A percentile compares a stretch with the other conserved stretches of the same genome.
Conservation (phyloP, 2,113 vertebrate species). For the Hydrochoerus hydrochaeris region DNA sequence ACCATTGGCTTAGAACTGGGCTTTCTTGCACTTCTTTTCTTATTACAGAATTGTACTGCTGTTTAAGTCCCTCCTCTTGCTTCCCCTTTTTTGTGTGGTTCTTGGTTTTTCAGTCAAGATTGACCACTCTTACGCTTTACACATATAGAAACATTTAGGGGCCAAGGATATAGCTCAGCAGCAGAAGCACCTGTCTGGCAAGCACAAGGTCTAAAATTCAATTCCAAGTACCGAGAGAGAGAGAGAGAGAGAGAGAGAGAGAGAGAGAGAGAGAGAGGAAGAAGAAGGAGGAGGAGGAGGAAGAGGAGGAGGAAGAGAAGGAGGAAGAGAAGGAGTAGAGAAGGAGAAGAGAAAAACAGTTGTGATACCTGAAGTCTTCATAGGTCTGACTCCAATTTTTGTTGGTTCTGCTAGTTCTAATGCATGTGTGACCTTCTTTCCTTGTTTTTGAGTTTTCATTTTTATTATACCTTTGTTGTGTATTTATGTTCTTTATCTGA, state of each 20-base stretch:
- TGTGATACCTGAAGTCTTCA: neutral
- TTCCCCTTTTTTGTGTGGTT: neutral
- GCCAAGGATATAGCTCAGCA: too few relatives aligned
- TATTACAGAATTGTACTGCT: neutral
- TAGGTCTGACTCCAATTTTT: neutral
- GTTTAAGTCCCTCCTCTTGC: neutral
- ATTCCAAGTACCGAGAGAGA: too few relatives aligned
- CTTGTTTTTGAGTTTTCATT: neutral
- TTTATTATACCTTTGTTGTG: neutral
- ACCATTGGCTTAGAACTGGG: neutral
- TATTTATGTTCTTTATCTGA: neutral
- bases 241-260: too few relatives aligned
- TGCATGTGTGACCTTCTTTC: neutral
- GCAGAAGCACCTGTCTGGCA: too few relatives aligned
- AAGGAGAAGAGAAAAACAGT: too few relatives aligned
- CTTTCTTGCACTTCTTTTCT: neutral
- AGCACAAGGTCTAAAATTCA: too few relatives aligned
- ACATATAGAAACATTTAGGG: neutral
- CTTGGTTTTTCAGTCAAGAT: neutral
- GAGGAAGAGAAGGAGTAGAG: too few relatives aligned
- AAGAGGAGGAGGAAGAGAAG: too few relatives aligned
- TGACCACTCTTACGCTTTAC: neutral
- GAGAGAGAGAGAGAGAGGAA: too few relatives aligned
- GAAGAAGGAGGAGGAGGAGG: too few relatives aligned
- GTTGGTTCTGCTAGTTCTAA: neutral